Conservation (phyloP, 2,888 invertebrate genomes). For the Odiellus spinosus region DNA sequence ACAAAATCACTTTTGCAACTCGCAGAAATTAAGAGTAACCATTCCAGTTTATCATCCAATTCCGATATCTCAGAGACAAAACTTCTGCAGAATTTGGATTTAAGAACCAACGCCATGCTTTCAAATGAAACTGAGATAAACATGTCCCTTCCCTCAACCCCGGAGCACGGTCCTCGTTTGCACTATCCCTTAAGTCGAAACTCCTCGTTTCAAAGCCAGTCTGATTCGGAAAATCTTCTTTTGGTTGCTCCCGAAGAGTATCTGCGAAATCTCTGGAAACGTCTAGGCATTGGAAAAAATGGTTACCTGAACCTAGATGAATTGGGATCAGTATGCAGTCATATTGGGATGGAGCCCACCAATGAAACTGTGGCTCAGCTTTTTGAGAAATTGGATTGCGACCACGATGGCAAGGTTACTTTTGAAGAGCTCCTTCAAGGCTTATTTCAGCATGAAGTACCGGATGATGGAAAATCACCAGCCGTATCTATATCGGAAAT, state of each 20-base stretch:
- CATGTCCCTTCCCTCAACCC: too few relatives aligned
- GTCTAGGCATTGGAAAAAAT: constrained; percentile 42
- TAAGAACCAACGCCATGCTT: constrained; percentile 5
- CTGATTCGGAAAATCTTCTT: not conserved
- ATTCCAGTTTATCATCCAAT: too few relatives aligned
- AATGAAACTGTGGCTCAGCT: constrained; percentile 44
- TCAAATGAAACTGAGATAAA: constrained; percentile 10
- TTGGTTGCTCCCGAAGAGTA: constrained; percentile 33
- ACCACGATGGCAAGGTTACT: constrained; percentile 45
- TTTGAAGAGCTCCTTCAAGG: constrained; percentile 46
- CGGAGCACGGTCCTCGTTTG: too few relatives aligned
- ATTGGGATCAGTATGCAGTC: constrained; percentile 45
- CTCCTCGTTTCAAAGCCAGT: too few relatives aligned
- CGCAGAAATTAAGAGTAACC: too few relatives aligned
- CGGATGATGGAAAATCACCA: constrained; percentile 15
- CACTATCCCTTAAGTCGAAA: too few relatives aligned
- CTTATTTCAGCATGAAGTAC: constrained; percentile 40
- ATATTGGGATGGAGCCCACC: constrained; percentile 47
- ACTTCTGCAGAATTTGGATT: constrained; percentile 6
- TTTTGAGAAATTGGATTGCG: constrained; percentile 46
- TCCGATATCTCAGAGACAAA: not conserved
- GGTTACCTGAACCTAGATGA: constrained; percentile 46
- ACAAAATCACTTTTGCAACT: not conserved
- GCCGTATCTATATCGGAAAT: not conserved
- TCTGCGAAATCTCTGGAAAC: constrained; percentile 45